Base-by-base conservation (phyloP, 2,888 invertebrate species). In the Netelia melanura region DNA sequence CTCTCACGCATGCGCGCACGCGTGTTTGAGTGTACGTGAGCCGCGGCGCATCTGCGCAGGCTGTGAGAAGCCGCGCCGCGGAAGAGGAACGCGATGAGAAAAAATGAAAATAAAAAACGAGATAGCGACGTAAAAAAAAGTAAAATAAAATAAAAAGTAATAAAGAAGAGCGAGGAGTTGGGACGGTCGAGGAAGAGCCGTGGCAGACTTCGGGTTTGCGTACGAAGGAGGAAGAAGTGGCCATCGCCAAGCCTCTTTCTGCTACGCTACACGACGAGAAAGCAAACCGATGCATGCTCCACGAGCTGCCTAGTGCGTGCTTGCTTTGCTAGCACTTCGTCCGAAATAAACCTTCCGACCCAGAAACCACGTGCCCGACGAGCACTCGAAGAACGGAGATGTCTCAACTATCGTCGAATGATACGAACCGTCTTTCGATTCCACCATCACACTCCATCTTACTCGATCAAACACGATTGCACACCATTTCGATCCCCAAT, bases 271-370 rank as follows among this genome's bases (percentile, higher is more conserved):
- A 30, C 68, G 68, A 58, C 58, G 81, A 68, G 77, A 68, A 54
- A 54, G 14, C 17, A 17, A 54, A 2, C 54, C n/a, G 54, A 54
- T 54, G 58, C 17, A 21, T 58, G 21, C 58, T 70, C 48, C 78
- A 70, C 70, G 52, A 48, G n/a, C 67, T 30, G 70, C 30, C 48
- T 70, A 48, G n/a, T 17, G 61, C 70, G 81, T 68, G 76, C 72
- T 77, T 70, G 77, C 83, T 83, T 81, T 68, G 68, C 77, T 84
- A 74, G 81, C 81, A 84, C 77, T 84, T 68, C 17, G 71, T 79
- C 85, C 85, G 79, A 87, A 87, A 86, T 87, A 87, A 87, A 83
- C 87, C 79, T 80, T 65, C 76, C 85, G 87, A 87, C 87, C 87
- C 87, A 87, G 86, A 87, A 87, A 86, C 74, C 84, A 79, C 72